Evolutionary conservation across 2,888 invertebrate genomes (phyloP), one percentile per base, ranked within the genome.

Genomic region (Oscheius onirici): DNA sequence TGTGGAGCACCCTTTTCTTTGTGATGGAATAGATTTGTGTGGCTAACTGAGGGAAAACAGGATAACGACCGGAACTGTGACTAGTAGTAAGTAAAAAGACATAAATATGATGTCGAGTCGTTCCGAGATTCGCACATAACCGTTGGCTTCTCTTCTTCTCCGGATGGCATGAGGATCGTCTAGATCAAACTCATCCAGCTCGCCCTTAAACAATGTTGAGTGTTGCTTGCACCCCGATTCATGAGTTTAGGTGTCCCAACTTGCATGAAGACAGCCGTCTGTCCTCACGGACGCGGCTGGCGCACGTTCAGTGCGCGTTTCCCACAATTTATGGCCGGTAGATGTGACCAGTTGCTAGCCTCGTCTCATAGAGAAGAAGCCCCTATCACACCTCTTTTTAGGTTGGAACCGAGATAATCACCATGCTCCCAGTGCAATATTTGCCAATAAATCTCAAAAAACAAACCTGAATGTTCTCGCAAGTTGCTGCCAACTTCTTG

Each of bases 11-110:
- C 58, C 58, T 41, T 58, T 58, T 40, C 15, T 15, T 3, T 20
- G n/a, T 10, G 15, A 20, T 46, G 46, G 46, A 26, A 55, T 17
- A 24, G 46, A n/a, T 26, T 63, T 5, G 46, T 15, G 46, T 49
- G 22, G 49, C 58, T 63, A 75, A 51, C 71, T 76, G 46, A 79
- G 66, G 24, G 76, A 80, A 71, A 84, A 85, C 15, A 85, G 79
- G 15, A 83, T 78, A n/a, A 82, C 69, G 20, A 85, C 85, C 8
- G 85, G 85, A 26, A 83, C 77, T 11, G 85, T 85, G 41, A 85
- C 84, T 1, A 78, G 49, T 17, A 76, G 46, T 20, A 85, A 71
- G 75, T 84, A 85, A 61, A 83, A 71, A 17, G 76, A 72, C 83
- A 84, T 84, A 57, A 85, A 82, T 34, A 83, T 51, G 43, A 81